phyloP scores from a whole-genome alignment of 2,113 vertebrate species.

The Amblyopsis rosae region DNA sequence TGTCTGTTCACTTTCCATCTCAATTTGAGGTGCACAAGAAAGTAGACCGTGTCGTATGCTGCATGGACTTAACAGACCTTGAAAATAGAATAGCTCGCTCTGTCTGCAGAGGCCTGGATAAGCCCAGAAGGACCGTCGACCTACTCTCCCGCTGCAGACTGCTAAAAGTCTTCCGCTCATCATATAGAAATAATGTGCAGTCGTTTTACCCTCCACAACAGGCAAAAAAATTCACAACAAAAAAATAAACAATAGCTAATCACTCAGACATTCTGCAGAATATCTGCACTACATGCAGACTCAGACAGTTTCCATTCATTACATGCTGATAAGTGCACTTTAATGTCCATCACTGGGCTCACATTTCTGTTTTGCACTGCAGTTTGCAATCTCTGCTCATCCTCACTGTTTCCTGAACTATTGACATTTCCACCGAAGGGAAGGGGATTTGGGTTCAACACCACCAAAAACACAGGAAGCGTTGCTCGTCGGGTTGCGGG shows the following conservation, averaged over 20 bases:
- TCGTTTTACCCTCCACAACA: constrained; percentile 20
- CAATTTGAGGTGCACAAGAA: constrained; percentile 11
- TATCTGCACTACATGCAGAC: constrained; percentile 6
- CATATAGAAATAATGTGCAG: constrained; percentile 7
- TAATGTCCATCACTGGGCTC: constrained; percentile 9
- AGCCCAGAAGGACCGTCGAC: constrained; percentile 24
- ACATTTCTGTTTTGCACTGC: constrained; percentile 11
- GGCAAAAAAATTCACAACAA: constrained; percentile 11
- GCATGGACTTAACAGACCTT: constrained; percentile 35
- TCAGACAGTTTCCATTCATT: constrained; percentile 20
- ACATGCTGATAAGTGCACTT: constrained; percentile 20
- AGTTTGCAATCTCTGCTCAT: constrained; percentile 14
- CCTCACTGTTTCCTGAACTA: constrained; percentile 12
- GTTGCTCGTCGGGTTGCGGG: neutral
- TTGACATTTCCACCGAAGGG: constrained; percentile 13
- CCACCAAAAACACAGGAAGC: constrained; percentile 54
- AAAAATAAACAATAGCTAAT: constrained; percentile 33
- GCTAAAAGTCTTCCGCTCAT: constrained; percentile 28
- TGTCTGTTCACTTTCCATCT: neutral
- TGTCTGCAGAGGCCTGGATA: constrained; percentile 26
- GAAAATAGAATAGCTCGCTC: constrained; percentile 33
- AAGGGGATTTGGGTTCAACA: constrained; percentile 43
- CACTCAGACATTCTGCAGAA: constrained; percentile 30
- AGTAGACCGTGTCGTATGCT: constrained; percentile 6
- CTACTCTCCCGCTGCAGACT: constrained; percentile 6